These are phyloP conservation scores for Drosophila mimica DNA, from an alignment of 2,888 invertebrate species.

Conservation along the genomic window DNA sequence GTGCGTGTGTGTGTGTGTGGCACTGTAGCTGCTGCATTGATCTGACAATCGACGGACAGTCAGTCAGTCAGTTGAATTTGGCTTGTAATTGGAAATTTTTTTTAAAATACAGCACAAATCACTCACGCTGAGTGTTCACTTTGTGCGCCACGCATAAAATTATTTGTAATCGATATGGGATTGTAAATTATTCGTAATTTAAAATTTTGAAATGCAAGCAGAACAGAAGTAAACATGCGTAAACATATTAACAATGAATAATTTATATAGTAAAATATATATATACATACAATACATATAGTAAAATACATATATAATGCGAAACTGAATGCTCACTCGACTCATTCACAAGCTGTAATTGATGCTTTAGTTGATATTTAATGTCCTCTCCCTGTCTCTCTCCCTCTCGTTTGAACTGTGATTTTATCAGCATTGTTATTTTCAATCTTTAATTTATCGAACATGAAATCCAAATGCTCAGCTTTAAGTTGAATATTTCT, in stretches of 20 bases:
- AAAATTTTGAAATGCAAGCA: background rate
- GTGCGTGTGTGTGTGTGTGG: conserved; percentile 6
- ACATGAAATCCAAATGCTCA: background rate
- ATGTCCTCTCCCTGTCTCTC: background rate
- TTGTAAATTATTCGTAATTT: background rate
- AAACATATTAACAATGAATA: conserved; percentile 5
- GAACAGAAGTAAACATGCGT: conserved; percentile 5
- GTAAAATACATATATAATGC: background rate
- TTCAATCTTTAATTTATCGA: conserved; percentile 4
- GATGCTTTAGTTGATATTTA: background rate
- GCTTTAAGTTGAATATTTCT: conserved; percentile 8
- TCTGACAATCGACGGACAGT: conserved; percentile 9
- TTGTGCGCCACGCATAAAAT: conserved; percentile 20
- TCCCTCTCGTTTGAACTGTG: too few relatives aligned
- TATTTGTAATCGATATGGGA: conserved; percentile 28
- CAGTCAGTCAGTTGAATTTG: conserved; percentile 23
- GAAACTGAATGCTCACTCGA: background rate
- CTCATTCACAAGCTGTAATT: background rate
- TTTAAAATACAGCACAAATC: conserved; percentile 34
- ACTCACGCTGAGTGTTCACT: conserved; percentile 48
- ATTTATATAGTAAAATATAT: background rate
- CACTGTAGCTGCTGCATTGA: conserved; percentile 5
- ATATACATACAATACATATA: background rate
- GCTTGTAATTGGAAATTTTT: conserved; percentile 13
- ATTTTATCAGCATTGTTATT: background rate